Conservation (phyloP, 2,113 vertebrate genomes). For the Lasiurus cinereus region DNA sequence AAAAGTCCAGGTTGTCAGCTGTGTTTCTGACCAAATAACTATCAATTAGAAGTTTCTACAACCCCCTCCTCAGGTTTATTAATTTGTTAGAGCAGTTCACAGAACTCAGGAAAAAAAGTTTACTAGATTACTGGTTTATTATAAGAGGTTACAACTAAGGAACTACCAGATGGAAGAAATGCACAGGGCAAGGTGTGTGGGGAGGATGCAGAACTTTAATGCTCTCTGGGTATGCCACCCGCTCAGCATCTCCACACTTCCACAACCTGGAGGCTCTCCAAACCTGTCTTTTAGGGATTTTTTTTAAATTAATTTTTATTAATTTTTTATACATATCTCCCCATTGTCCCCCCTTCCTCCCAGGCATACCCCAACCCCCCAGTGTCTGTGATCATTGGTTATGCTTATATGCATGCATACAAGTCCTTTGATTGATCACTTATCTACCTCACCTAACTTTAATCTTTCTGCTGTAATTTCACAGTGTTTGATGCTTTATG, state of each 20-base stretch:
- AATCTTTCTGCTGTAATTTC: no score
- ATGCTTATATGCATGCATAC: no score
- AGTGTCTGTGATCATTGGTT: no score
- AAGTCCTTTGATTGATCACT: no score
- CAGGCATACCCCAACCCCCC: no score
- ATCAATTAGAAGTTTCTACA: not conserved
- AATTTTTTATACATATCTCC: no score
- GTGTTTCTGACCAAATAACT: not conserved
- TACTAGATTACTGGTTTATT: not conserved
- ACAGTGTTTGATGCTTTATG: no score
- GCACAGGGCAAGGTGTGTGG: not conserved
- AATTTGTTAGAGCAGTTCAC: not conserved
- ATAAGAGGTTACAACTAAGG: not conserved
- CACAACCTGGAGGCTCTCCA: not conserved
- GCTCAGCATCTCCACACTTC: not conserved
- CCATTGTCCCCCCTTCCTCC: no score
- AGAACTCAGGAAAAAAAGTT: conserved; percentile 16
- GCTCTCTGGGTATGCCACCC: not conserved
- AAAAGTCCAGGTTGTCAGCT: not conserved
- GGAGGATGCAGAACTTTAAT: not conserved
- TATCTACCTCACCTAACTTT: no score
- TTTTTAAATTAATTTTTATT: no score
- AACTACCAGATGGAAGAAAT: not conserved
- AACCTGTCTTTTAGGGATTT: not conserved
- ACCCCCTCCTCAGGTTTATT: not conserved